Percentiles rank a stretch among this genome's conserved stretches.
Conservation (phyloP, 2,797 vertebrate species). For the Pterois miles region DNA sequence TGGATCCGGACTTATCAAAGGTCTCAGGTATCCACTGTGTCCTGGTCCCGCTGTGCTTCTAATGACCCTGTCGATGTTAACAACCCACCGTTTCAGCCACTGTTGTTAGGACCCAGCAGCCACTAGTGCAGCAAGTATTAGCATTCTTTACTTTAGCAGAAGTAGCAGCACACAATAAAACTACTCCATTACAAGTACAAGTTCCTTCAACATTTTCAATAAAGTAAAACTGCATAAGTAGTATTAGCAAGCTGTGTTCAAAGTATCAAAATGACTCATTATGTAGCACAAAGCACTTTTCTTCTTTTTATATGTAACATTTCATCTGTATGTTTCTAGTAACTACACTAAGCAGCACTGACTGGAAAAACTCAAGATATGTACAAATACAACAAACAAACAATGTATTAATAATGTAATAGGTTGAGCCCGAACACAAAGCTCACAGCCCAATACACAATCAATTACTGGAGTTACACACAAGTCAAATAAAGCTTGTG, state of each 20-base stretch:
- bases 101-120: background rate
- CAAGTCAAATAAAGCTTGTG: too few species aligned
- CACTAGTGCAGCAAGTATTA: background rate
- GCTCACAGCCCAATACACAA: too few species aligned
- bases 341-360: background rate
- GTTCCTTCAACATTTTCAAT: background rate
- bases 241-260: background rate
- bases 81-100: background rate
- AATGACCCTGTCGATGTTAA: background rate
- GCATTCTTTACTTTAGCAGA: background rate
- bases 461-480: too few species aligned
- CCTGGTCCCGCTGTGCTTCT: too few species aligned
- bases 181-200: background rate
- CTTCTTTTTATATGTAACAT: background rate
- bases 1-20: background rate
- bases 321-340: background rate
- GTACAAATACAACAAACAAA: too few species aligned
- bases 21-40: too few species aligned
- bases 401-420: too few species aligned
- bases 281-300: background rate
- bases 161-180: background rate
- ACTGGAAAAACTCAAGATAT: background rate
- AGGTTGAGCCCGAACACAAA: too few species aligned
- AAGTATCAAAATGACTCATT: background rate
- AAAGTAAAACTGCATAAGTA: too few species aligned